These are phyloP conservation scores for Eufriesea mexicana DNA, from an alignment of 1,140 invertebrate genomes.

Conservation along the genomic window DNA sequence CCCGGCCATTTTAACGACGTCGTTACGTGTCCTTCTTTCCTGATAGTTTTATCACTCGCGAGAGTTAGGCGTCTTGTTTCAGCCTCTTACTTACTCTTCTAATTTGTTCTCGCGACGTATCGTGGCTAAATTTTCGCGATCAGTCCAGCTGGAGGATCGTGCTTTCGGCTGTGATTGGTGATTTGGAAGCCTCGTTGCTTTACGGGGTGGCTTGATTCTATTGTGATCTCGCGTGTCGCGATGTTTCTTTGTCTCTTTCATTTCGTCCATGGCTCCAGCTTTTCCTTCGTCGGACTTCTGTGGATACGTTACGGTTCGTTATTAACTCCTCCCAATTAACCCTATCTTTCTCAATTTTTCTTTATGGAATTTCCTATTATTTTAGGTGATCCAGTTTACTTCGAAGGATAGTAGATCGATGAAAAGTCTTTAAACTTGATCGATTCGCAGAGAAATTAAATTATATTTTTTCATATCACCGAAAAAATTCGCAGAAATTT, in stretches of 20 bases:
- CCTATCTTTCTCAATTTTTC: no score
- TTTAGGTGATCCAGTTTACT: no score
- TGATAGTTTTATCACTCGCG: conserved; percentile 19
- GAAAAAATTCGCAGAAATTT: no score
- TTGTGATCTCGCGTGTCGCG: neutral
- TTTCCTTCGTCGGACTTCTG: no score
- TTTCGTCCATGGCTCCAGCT: neutral
- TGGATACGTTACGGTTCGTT: no score
- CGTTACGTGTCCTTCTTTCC: neutral
- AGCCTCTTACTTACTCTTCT: neutral
- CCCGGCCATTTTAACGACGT: conserved; percentile 27
- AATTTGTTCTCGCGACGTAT: neutral
- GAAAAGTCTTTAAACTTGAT: no score
- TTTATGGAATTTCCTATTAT: no score
- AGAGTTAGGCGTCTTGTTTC: neutral
- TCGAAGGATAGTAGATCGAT: no score
- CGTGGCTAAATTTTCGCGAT: neutral
- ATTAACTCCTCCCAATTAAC: no score
- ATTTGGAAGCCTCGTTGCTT: neutral
- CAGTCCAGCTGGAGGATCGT: neutral
- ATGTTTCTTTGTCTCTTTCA: neutral
- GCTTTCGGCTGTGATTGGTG: neutral
- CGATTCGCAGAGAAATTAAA: no score
- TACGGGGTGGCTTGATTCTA: neutral
- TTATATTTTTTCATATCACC: no score